A percentile compares a stretch with the other conserved stretches of the same genome.
These are phyloP conservation scores for Colletes latitarsis DNA, from an alignment of 1,140 invertebrate species.

Conservation along the genomic window DNA sequence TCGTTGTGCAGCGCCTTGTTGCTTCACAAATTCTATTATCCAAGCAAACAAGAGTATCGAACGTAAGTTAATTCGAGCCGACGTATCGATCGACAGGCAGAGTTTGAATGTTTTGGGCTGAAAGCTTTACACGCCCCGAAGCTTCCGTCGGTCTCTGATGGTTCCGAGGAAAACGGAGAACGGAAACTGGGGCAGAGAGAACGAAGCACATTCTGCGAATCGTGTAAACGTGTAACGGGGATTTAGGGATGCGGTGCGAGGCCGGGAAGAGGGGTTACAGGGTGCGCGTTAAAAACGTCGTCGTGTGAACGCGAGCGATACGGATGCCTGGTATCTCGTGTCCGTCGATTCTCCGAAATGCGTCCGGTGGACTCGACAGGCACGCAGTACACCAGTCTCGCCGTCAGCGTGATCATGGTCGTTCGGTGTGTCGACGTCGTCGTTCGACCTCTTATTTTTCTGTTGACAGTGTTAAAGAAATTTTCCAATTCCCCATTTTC, in stretches of 20 bases:
- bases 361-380: constrained; percentile 70
- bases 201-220: constrained; percentile 36
- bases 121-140: no score
- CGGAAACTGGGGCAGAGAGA: constrained; percentile 40
- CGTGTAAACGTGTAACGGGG: constrained; percentile 32
- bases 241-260: background rate
- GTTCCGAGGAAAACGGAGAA: constrained; percentile 3
- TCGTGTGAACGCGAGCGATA: constrained; percentile 43
- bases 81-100: no score
- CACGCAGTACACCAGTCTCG: constrained; percentile 46
- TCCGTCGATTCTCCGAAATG: constrained; percentile 71
- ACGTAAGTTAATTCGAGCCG: no score
- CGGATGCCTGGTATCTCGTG: constrained; percentile 27
- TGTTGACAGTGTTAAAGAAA: background rate
- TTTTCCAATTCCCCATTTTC: background rate
- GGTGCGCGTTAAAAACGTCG: constrained; percentile 72
- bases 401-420: constrained; percentile 1
- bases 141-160: no score
- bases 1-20: no score
- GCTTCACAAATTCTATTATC: no score
- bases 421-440: no score
- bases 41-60: no score
- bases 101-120: no score
- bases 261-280: constrained; percentile 33
- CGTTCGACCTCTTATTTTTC: no score